Conservation (phyloP, 2,113 vertebrate species). For the Procavia capensis region DNA sequence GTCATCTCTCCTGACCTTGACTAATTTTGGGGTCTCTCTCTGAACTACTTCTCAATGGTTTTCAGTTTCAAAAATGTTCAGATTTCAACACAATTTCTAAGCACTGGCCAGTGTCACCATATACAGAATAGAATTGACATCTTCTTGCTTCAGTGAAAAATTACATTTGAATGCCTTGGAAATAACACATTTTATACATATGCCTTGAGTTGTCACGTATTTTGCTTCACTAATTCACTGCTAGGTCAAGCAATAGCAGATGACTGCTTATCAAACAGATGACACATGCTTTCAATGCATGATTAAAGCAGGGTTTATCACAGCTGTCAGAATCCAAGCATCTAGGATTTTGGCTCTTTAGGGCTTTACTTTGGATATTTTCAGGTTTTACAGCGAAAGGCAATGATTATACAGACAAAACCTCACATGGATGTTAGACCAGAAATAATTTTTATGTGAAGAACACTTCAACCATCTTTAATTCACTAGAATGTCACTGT, state of each 20-base stretch:
- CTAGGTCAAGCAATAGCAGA: slow-evolving; percentile 64
- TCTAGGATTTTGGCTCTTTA: slow-evolving; percentile 54
- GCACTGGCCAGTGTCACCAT: neutral
- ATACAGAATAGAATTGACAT: neutral
- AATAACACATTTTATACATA: neutral
- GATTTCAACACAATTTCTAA: neutral
- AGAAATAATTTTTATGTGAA: slow-evolving; percentile 31
- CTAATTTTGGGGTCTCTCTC: neutral
- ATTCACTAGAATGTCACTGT: neutral
- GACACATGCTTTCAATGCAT: slow-evolving; percentile 63
- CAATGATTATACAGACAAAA: slow-evolving; percentile 34
- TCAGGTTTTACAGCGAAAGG: slow-evolving; percentile 33
- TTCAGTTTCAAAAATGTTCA: neutral
- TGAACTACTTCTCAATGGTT: neutral
- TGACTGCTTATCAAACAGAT: slow-evolving; percentile 67
- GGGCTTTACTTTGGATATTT: slow-evolving; percentile 32
- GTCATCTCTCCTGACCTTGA: neutral
- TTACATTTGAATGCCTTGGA: neutral
- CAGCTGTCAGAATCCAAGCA: slow-evolving; percentile 44
- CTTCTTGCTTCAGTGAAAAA: neutral
- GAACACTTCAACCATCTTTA: slow-evolving; percentile 10
- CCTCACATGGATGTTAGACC: neutral
- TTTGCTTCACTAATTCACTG: slow-evolving; percentile 73
- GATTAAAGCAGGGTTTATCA: slow-evolving; percentile 64
- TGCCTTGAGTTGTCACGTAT: slow-evolving; percentile 6